Evolutionary conservation across 1,140 invertebrate species (phyloP).

Genomic region (Pseudomyrmex gracilis): DNA sequence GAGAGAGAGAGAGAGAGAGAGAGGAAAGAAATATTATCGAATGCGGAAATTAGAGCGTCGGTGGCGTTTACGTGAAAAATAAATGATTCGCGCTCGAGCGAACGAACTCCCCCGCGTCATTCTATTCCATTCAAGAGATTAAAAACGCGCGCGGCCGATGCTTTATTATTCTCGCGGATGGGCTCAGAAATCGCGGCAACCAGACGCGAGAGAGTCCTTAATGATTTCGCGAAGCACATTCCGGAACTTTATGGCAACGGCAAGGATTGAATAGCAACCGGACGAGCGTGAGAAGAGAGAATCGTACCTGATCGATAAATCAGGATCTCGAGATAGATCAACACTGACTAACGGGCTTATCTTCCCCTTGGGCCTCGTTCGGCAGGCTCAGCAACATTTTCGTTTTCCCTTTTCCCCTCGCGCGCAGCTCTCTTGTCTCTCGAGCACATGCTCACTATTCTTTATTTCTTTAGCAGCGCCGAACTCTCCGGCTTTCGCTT

Average conservation of each 20-base stretch:
- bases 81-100: conserved; percentile 39
- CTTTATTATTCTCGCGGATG: conserved; percentile 47
- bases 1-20: too few species aligned
- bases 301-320: conserved; percentile 44
- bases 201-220: neutral
- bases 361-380: conserved; percentile 1
- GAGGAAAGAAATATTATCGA: conserved; percentile 53
- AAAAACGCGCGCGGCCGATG: conserved; percentile 50
- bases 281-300: conserved; percentile 20
- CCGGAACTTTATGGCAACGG: conserved; percentile 45
- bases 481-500: conserved; percentile 31
- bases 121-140: conserved; percentile 45
- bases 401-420: neutral
- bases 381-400: conserved; percentile 20
- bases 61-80: conserved; percentile 51
- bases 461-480: conserved; percentile 56
- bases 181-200: neutral
- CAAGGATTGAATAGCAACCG: conserved; percentile 50
- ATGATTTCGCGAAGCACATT: conserved; percentile 40
- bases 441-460: conserved; percentile 16
- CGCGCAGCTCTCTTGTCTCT: neutral
- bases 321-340: conserved; percentile 38
- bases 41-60: conserved; percentile 59
- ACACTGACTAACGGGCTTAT: conserved; percentile 36
- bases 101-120: neutral